A percentile compares a stretch with the other conserved stretches of the same genome.
Conservation (phyloP, 92 coral and sea anemone genomes). For the Hydrozoanthus gracilis region DNA sequence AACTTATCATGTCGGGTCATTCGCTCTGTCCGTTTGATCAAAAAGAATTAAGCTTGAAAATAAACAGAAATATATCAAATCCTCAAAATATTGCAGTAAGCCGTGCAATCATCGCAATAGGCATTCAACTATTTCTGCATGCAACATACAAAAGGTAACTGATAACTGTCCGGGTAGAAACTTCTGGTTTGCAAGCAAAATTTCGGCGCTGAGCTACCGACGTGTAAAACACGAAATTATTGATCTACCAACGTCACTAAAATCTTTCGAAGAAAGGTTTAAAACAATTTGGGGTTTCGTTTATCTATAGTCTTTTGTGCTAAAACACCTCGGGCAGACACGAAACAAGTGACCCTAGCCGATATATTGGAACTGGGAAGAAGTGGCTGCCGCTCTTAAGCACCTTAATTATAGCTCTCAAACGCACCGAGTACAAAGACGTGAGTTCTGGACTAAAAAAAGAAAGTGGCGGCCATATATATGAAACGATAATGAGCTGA, state of each 20-base stretch:
- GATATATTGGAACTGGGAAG: conserved; percentile 21
- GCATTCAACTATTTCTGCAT: not conserved
- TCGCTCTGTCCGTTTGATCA: not conserved
- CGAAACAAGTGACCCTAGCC: conserved; percentile 20
- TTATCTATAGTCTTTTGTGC: conserved; percentile 9
- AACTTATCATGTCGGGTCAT: not conserved
- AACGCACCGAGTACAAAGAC: conserved; percentile 26
- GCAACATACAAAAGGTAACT: conserved; percentile 8
- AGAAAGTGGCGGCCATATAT: conserved; percentile 39
- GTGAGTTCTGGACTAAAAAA: conserved; percentile 24
- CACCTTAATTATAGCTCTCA: conserved; percentile 46
- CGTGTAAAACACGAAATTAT: not conserved
- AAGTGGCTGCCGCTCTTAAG: conserved; percentile 7
- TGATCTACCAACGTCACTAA: conserved; percentile 12
- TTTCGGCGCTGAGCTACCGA: not conserved
- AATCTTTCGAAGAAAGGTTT: not conserved
- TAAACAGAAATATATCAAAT: not conserved
- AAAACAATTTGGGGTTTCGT: not conserved
- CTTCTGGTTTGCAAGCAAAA: not conserved
- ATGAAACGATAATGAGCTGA: conserved; percentile 45
- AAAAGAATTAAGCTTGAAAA: not conserved
- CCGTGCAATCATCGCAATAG: too few species aligned
- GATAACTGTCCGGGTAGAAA: too few species aligned
- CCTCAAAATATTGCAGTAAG: too few species aligned
- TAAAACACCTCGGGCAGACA: conserved; percentile 27